Base-by-base conservation (phyloP, 2,113 vertebrate genomes). In the Dolichallabes microphthalmus region DNA sequence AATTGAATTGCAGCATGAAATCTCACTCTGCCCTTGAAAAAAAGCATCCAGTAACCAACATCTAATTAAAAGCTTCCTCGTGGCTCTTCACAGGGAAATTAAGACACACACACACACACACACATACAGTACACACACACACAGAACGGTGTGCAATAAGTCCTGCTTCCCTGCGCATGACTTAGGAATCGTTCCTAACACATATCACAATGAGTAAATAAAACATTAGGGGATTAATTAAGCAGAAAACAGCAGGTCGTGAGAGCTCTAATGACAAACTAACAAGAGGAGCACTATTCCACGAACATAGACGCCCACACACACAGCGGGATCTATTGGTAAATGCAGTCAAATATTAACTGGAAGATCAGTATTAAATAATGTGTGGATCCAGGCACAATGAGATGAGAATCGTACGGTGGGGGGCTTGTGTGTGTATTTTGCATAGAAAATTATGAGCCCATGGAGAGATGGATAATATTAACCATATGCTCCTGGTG, bases 171-270 rank as follows among this genome's bases (percentile, higher is more conserved):
- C n/a, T 30, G 87, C 90, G 90, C 91, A 87, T 90, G 89, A 86
- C 82, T 88, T 83, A 84, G 82, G 74, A 86, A 78, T 86, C 57
- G 86, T 84, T 89, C 88, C 84, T 91, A 90, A 86, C 90, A 91
- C 91, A 92, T 86, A 88, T 90, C 92, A 92, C 92, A 88, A 85
- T 86, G 86, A 90, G 92, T 91, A 92, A 92, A 93, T 92, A 92
- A 89, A 92, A 93, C 93, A 93, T 95, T 92, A 93, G 91, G 92
- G 92, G 91, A 93, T 93, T 94, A 93, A 94, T 94, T 94, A 93
- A 90, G 91, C 92, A 92, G 92, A 93, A 93, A 93, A 93, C 93
- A 93, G 93, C 88, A 92, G 92, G 91, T 94, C 91, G 92, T 92
- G 90, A 91, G 92, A 92, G 90, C 84, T 87, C 91, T 93, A 94